Conservation (phyloP, 2,113 vertebrate genomes). For the Octodon degus region DNA sequence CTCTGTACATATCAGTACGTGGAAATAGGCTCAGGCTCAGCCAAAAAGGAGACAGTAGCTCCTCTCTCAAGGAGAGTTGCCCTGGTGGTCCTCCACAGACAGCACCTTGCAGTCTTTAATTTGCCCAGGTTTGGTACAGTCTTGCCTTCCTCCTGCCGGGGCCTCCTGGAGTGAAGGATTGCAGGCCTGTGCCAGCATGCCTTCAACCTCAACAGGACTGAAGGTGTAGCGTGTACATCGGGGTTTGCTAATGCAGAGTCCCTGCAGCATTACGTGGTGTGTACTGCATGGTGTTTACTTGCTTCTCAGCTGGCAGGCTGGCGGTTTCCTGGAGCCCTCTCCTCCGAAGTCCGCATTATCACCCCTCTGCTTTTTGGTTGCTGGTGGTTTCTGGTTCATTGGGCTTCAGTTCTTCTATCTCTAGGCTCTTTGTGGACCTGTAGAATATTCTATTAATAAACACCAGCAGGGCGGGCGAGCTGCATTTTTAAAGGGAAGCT, state of each 20-base stretch:
- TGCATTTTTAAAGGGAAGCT: constrained; percentile 29
- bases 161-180: background rate
- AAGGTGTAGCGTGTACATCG: background rate
- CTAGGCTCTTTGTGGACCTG: background rate
- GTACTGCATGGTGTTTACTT: background rate
- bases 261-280: background rate
- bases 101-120: background rate
- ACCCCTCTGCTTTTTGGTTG: background rate
- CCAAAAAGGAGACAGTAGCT: too few species aligned
- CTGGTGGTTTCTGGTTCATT: background rate
- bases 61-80: too few species aligned
- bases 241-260: background rate
- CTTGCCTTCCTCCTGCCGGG: background rate
- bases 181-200: background rate
- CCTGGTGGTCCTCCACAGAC: background rate
- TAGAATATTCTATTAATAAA: constrained; percentile 31
- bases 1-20: too few species aligned
- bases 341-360: background rate
- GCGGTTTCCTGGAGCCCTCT: background rate
- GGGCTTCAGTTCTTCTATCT: constrained; percentile 13
- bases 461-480: background rate
- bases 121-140: background rate
- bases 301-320: background rate
- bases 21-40: too few species aligned
- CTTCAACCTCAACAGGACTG: background rate